phyloP scores from a whole-genome alignment of 2,888 invertebrate genomes.

The Carcina quercana region DNA sequence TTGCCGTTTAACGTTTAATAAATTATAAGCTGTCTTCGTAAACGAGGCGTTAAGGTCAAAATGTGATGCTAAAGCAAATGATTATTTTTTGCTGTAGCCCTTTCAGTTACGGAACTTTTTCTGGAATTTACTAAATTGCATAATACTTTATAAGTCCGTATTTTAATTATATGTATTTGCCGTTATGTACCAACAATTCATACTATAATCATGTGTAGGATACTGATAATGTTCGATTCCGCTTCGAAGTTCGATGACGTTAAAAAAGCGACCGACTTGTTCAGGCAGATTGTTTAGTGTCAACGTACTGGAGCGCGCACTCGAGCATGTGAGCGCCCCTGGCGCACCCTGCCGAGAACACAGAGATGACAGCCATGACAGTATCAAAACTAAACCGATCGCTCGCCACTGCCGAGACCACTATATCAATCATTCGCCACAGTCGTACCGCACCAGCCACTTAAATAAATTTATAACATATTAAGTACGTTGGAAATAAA shows the following conservation, averaged over 20 bases:
- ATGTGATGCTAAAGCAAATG: too few relatives aligned
- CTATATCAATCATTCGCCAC: conserved; percentile 68
- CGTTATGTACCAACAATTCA: too few relatives aligned
- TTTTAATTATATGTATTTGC: too few relatives aligned
- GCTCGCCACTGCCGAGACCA: conserved; percentile 44
- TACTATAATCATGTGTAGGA: too few relatives aligned
- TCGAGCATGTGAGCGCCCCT: conserved; percentile 24
- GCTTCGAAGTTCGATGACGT: too few relatives aligned
- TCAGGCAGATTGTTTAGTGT: conserved; percentile 32
- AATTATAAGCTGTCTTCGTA: too few relatives aligned
- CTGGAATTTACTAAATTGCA: too few relatives aligned
- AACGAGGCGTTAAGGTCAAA: too few relatives aligned
- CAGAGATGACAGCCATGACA: conserved; percentile 50
- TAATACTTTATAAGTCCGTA: too few relatives aligned
- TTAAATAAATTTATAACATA: conserved; percentile 74
- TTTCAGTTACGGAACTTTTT: too few relatives aligned
- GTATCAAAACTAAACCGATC: conserved; percentile 54
- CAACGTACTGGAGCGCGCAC: conserved; percentile 38
- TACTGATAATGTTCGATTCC: too few relatives aligned
- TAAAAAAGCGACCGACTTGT: conserved; percentile 30
- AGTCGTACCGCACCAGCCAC: conserved; percentile 67
- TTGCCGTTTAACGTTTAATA: conserved; percentile 29
- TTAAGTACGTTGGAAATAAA: conserved; percentile 72
- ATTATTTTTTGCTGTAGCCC: too few relatives aligned
- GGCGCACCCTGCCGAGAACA: conserved; percentile 22